Percentiles rank a stretch among this genome's conserved stretches.
These are phyloP conservation scores for Pseudomyrmex cubaensis DNA, from an alignment of 1,140 invertebrate species.

Conservation along the genomic window DNA sequence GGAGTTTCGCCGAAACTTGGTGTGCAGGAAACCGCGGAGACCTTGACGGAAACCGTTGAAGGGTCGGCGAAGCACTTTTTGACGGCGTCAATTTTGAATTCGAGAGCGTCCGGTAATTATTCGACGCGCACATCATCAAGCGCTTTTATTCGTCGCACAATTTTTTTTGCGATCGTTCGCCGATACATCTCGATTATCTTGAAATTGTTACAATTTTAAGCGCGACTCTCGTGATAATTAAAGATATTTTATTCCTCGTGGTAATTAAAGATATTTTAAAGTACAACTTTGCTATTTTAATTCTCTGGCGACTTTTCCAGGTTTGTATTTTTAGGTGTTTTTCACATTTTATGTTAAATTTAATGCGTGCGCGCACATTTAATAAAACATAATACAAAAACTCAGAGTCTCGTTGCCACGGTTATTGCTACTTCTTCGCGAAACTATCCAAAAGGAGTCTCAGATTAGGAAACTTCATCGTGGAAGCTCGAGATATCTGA, in stretches of 20 bases:
- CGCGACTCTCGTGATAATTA: constrained; percentile 15
- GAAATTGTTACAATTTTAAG: neutral
- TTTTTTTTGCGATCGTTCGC: neutral
- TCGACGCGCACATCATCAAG: constrained; percentile 10
- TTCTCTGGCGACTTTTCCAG: too few species aligned
- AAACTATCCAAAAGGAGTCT: too few species aligned
- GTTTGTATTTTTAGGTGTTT: too few species aligned
- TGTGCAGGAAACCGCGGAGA: constrained; percentile 50
- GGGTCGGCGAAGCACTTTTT: constrained; percentile 19
- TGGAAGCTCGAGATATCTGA: neutral
- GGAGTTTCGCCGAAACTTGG: constrained; percentile 58
- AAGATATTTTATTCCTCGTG: neutral
- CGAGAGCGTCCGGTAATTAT: constrained; percentile 50
- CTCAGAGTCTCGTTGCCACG: too few species aligned
- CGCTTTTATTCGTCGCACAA: constrained; percentile 1
- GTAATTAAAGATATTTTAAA: too few species aligned
- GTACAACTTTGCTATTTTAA: too few species aligned
- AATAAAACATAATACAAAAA: too few species aligned
- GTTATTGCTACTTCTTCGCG: too few species aligned
- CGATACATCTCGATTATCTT: constrained; percentile 1
- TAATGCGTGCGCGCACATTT: too few species aligned
- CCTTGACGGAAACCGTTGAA: constrained; percentile 60
- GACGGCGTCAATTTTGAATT: constrained; percentile 36
- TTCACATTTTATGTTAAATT: too few species aligned
- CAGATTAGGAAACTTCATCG: too few species aligned